phyloP scores from a whole-genome alignment of 2,113 vertebrate species.

The Phaethon lepturus region DNA sequence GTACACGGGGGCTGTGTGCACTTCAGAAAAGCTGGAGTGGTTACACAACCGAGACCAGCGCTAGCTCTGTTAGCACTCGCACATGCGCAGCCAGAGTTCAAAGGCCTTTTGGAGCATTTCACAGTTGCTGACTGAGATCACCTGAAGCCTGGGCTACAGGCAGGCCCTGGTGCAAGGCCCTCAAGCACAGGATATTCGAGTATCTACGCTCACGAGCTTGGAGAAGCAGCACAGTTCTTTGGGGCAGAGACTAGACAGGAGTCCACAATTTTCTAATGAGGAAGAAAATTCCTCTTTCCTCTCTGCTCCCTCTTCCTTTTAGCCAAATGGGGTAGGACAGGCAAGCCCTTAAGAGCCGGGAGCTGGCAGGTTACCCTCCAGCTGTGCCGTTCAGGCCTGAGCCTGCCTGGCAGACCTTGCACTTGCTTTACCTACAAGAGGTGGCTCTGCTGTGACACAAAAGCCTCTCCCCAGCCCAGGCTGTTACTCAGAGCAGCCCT shows the following conservation, averaged over 20 bases:
- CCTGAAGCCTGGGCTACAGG: neutral
- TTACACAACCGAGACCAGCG: accelerated
- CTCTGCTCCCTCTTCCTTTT: neutral
- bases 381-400: neutral
- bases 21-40: neutral
- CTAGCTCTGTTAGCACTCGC: accelerated
- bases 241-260: neutral
- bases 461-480: neutral
- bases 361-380: accelerated
- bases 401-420: neutral
- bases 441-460: neutral
- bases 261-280: neutral
- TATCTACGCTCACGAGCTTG: accelerated
- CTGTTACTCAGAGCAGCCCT: neutral
- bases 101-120: neutral
- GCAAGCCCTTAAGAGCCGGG: neutral
- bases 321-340: neutral
- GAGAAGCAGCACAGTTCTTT: neutral
- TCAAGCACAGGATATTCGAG: accelerated
- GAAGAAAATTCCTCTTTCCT: neutral
- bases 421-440: accelerated
- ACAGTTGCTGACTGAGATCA: neutral
- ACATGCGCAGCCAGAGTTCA: accelerated
- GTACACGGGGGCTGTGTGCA: accelerated
- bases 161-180: neutral